Evolutionary conservation across 1,140 invertebrate species (phyloP).

Genomic region (Drosophila prosaltans): DNA sequence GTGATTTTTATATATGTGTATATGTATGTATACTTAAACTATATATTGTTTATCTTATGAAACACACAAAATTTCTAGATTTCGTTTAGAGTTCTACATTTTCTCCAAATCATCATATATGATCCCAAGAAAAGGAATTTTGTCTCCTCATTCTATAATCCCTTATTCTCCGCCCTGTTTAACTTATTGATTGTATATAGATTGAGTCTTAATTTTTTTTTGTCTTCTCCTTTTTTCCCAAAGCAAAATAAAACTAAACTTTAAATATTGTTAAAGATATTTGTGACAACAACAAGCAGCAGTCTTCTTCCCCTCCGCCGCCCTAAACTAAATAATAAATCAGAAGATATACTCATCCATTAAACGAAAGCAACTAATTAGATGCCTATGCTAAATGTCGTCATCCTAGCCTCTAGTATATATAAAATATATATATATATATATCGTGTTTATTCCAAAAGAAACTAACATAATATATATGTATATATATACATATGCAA

Average conservation of each 20-base stretch:
- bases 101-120: background rate
- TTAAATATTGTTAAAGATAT: constrained; percentile 55
- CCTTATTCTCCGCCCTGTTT: too few relatives aligned
- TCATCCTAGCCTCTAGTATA: constrained; percentile 46
- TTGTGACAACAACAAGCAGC: background rate
- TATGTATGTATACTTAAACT: background rate
- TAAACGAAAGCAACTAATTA: constrained; percentile 76
- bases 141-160: too few relatives aligned
- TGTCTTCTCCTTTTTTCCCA: background rate
- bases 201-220: constrained; percentile 20
- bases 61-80: background rate
- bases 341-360: constrained; percentile 49
- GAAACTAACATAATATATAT: constrained; percentile 25
- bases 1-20: constrained; percentile 23
- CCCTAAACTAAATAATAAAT: constrained; percentile 25
- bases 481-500: constrained; percentile 37
- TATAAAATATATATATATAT: constrained; percentile 35
- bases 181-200: constrained; percentile 39
- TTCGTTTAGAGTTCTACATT: background rate
- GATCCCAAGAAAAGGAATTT: background rate
- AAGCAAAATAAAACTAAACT: constrained; percentile 14
- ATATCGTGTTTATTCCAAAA: constrained; percentile 38
- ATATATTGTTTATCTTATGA: background rate
- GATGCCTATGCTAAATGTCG: constrained; percentile 77
- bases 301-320: constrained; percentile 2